Percentiles rank a stretch among this genome's conserved stretches.
Conservation (phyloP, 2,113 vertebrate genomes). For the Trematocara variabile region DNA sequence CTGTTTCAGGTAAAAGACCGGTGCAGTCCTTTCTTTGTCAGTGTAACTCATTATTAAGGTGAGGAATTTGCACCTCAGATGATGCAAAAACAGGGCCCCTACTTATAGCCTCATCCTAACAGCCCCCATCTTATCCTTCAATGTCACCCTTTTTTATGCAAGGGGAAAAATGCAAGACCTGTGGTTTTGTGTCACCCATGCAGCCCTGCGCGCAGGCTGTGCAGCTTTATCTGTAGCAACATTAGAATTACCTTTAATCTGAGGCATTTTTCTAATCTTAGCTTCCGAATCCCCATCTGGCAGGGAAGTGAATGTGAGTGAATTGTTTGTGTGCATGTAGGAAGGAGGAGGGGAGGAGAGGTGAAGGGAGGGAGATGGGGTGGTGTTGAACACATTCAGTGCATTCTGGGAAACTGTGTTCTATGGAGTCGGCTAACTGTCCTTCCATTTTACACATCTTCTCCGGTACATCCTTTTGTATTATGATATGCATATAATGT, state of each 20-base stretch:
- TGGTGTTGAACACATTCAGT: background rate
- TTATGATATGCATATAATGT: background rate
- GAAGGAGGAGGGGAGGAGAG: slow-evolving; percentile 12
- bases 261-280: slow-evolving; percentile 50
- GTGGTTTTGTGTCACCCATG: background rate
- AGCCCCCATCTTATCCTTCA: slow-evolving; percentile 5
- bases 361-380: background rate
- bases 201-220: background rate
- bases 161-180: background rate
- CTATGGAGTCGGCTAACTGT: background rate
- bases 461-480: background rate
- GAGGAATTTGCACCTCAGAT: slow-evolving; percentile 14
- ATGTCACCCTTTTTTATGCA: slow-evolving; percentile 31
- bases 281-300: slow-evolving; percentile 55
- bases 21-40: background rate
- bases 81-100: slow-evolving; percentile 12
- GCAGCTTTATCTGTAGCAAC: slow-evolving; percentile 34
- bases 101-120: slow-evolving; percentile 26
- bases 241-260: slow-evolving; percentile 51
- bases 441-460: slow-evolving; percentile 67
- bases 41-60: background rate
- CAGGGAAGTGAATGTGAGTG: slow-evolving; percentile 38
- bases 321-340: slow-evolving; percentile 42
- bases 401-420: slow-evolving; percentile 70
- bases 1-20: background rate